Evolutionary conservation across 2,888 invertebrate species (phyloP).

Genomic region (Sesia apiformis): DNA sequence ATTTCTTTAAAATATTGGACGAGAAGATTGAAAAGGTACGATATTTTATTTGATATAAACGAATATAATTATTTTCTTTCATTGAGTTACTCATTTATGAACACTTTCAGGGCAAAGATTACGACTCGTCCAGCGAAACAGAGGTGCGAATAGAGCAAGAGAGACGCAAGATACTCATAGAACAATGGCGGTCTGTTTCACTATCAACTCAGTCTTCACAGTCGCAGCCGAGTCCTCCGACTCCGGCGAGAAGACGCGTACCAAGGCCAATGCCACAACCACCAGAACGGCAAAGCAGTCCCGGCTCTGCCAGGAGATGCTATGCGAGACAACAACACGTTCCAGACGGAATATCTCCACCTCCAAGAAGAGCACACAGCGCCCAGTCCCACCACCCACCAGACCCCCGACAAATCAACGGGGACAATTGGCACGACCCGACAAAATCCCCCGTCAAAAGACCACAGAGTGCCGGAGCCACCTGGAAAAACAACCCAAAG

Average conservation of each 20-base stretch:
- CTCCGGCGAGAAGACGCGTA: conserved; percentile 48
- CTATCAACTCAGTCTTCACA: conserved; percentile 58
- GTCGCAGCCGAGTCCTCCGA: conserved; percentile 51
- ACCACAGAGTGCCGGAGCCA: conserved; percentile 58
- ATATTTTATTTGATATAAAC: conserved; percentile 18
- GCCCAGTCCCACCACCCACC: conserved; percentile 49
- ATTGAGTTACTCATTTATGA: not conserved
- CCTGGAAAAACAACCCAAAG: conserved; percentile 63
- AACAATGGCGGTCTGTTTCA: conserved; percentile 85
- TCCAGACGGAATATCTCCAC: conserved; percentile 57
- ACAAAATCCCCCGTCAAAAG: conserved; percentile 60
- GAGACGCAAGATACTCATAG: conserved; percentile 78
- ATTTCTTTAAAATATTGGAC: conserved; percentile 95
- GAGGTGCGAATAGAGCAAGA: conserved; percentile 81
- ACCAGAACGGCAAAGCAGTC: conserved; percentile 55
- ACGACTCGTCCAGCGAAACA: conserved; percentile 84
- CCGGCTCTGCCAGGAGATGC: conserved; percentile 42
- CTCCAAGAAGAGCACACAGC: conserved; percentile 49
- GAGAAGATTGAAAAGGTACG: conserved; percentile 91
- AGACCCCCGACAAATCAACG: conserved; percentile 47
- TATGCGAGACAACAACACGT: conserved; percentile 44
- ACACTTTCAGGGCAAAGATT: conserved; percentile 81
- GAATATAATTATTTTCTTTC: not conserved
- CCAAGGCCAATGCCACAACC: conserved; percentile 42
- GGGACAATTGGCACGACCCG: conserved; percentile 57